Conservation (phyloP, 2,888 invertebrate genomes). For the Mythimna vitellina region DNA sequence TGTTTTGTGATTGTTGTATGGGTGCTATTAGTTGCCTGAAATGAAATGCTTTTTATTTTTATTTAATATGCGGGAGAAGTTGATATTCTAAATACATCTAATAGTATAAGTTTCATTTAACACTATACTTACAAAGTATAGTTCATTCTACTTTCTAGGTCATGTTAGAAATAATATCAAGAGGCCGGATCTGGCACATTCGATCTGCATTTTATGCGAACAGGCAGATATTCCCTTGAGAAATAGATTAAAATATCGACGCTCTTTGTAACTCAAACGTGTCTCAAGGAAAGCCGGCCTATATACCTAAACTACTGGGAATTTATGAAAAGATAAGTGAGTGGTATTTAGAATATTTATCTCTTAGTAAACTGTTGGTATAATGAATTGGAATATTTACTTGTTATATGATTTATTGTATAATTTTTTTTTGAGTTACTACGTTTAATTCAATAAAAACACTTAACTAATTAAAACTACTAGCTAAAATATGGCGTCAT, state of each 20-base stretch:
- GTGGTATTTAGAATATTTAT: background rate
- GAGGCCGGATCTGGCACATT: conserved; percentile 22
- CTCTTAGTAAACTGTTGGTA: background rate
- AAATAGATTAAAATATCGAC: conserved; percentile 37
- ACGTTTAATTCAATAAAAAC: no score
- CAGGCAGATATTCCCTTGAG: conserved; percentile 11
- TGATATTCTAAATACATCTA: background rate
- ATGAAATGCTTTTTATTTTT: no score
- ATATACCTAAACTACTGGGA: background rate
- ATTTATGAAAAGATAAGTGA: background rate
- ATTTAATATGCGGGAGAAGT: no score
- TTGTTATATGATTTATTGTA: no score
- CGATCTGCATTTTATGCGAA: conserved; percentile 30
- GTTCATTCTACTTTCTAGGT: conserved; percentile 10
- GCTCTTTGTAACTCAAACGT: conserved; percentile 40
- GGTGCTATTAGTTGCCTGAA: no score
- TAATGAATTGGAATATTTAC: background rate
- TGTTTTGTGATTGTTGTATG: no score
- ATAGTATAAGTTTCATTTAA: background rate
- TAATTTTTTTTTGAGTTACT: no score
- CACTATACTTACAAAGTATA: no score
- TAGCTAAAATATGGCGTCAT: no score
- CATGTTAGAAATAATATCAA: background rate
- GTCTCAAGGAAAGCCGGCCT: conserved; percentile 8
- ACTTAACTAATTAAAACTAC: no score